Base-by-base conservation (phyloP, 2,113 vertebrate species). In the Pomatorhinus ruficollis region DNA sequence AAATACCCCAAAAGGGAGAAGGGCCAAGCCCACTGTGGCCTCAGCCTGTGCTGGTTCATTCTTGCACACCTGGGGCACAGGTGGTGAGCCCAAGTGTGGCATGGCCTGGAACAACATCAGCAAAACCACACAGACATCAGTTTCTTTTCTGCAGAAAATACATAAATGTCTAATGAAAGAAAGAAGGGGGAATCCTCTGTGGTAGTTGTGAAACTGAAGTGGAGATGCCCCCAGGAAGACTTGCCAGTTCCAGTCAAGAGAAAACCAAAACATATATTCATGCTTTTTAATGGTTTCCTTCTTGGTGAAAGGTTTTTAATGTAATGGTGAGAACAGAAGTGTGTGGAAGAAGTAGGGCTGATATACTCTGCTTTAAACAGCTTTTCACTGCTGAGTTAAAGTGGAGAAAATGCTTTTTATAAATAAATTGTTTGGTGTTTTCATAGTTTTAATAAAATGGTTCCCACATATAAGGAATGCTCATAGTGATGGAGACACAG, bases 91-190 rank as follows among this genome's bases (percentile, higher is more conserved):
- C 20, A 35, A 15, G 7, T 1, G 4, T 8, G 28, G 11, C 0
- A 0, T 44, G 42, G 20, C 56, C 24, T 30, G 63, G 31, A 69
- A 35, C 25, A 54, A 20, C 33, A 23, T 44, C 37, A 30, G 4
- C 49, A n/a, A 40, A 12, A 82, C 0, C 53, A 42, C 8, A 0
- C 40, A 10, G 33, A 5, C 15, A 3, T 35, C 40, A 15, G 9
- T 81, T 83, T 31, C 10, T 78, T 75, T 78, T 71, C 74, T 75
- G 65, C 22, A 59, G 40, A 54, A 60, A 15, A 35, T 30, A 40
- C 20, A 45, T 33, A 52, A 72, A 56, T 45, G 31, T 33, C 47
- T 16, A 31, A 44, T 37, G 35, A 25, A 56, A 56, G 45, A 54
- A 57, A n/a, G 60, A 42, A 49, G 27, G 10, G 40, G 52, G 28